A percentile compares a stretch with the other conserved stretches of the same genome.
phyloP scores from a whole-genome alignment of 2,888 invertebrate genomes.

The Calameuta idolon region DNA sequence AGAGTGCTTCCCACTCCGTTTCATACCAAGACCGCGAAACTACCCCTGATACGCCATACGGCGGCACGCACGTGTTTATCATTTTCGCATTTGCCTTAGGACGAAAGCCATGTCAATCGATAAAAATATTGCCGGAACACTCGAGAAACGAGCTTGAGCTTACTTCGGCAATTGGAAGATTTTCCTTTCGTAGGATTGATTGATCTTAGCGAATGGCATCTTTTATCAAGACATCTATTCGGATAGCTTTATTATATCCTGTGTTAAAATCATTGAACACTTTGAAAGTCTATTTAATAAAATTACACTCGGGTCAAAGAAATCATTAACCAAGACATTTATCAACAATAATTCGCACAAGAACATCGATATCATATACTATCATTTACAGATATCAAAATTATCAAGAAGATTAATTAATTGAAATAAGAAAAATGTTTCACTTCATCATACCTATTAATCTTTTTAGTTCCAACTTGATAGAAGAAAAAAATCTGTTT shows the following conservation, averaged over 20 bases:
- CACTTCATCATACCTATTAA: background rate
- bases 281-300: background rate
- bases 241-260: background rate
- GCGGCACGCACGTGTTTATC: constrained; percentile 35
- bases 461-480: background rate
- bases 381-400: background rate
- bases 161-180: background rate
- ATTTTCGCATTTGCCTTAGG: constrained; percentile 30
- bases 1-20: background rate
- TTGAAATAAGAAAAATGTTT: background rate
- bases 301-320: background rate
- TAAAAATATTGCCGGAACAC: constrained; percentile 25
- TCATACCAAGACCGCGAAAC: constrained; percentile 27
- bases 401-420: background rate
- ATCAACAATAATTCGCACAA: background rate
- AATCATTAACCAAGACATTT: background rate
- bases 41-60: constrained; percentile 26
- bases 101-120: constrained; percentile 24
- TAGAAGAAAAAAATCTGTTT: background rate
- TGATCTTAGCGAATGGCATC: background rate
- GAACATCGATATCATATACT: background rate
- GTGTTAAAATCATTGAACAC: background rate
- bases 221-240: background rate
- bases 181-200: background rate
- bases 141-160: background rate